Evolutionary conservation across 2,888 invertebrate species (phyloP).

Genomic region (Orthosia gracilis): DNA sequence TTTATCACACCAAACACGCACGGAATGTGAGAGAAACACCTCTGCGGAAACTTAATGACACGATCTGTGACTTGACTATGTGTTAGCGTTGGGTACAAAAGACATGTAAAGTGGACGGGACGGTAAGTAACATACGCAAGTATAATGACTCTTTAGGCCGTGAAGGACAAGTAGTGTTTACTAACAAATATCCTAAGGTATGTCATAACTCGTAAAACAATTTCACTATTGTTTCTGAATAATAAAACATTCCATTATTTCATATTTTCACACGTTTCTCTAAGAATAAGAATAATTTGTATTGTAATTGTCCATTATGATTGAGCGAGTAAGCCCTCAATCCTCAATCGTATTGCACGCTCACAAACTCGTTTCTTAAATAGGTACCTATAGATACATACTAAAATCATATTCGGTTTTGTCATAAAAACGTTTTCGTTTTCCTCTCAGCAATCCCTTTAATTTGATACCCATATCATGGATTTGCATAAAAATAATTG

Average conservation of each 20-base stretch:
- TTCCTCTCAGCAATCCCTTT: too few relatives aligned
- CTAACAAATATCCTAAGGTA: slow-evolving; percentile 1
- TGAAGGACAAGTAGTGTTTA: slow-evolving; percentile 4
- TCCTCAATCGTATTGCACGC: background rate
- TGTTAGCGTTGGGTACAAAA: slow-evolving; percentile 5
- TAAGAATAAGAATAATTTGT: too few relatives aligned
- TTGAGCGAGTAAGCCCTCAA: too few relatives aligned
- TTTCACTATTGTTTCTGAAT: slow-evolving; percentile 1
- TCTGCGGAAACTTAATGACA: background rate
- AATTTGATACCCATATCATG: too few relatives aligned
- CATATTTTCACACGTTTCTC: background rate
- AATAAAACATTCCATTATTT: background rate
- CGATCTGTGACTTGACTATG: background rate
- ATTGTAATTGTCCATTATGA: too few relatives aligned
- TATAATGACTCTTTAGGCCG: background rate
- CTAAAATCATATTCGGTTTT: too few relatives aligned
- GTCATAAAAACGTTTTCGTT: too few relatives aligned
- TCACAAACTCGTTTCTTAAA: background rate
- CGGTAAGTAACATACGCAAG: slow-evolving; percentile 5
- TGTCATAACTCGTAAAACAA: background rate
- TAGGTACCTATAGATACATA: too few relatives aligned
- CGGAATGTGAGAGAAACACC: slow-evolving; percentile 6
- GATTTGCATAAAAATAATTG: too few relatives aligned
- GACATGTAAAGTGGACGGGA: slow-evolving; percentile 2
- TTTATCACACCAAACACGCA: slow-evolving; percentile 3